Percentiles rank a stretch among this genome's conserved stretches.
phyloP scores from a whole-genome alignment of 2,113 vertebrate genomes.

The Tringa solitaria region DNA sequence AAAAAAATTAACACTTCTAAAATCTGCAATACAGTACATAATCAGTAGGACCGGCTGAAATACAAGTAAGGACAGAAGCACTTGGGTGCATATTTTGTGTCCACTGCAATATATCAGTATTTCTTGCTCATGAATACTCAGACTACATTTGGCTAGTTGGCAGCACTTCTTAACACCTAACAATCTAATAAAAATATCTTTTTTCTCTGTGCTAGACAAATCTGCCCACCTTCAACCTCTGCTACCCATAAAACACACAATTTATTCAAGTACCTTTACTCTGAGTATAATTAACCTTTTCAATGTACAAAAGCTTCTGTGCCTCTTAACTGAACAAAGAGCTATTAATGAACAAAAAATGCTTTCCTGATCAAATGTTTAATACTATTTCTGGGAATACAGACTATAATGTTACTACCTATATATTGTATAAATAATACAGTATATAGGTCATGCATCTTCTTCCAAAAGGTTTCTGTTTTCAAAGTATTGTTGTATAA shows the following conservation, averaged over 20 bases:
- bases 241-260: slow-evolving; percentile 55
- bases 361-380: slow-evolving; percentile 24
- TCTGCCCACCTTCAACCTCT: slow-evolving; percentile 55
- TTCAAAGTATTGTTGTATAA: neutral
- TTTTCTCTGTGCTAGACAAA: slow-evolving; percentile 34
- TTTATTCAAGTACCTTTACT: slow-evolving; percentile 58
- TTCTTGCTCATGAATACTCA: neutral
- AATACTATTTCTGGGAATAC: slow-evolving; percentile 55
- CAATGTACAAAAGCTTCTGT: slow-evolving; percentile 28
- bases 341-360: slow-evolving; percentile 47
- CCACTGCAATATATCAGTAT: neutral
- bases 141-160: slow-evolving; percentile 25
- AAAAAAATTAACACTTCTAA: neutral
- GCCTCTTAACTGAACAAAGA: slow-evolving; percentile 47
- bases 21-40: neutral
- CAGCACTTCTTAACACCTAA: slow-evolving; percentile 36
- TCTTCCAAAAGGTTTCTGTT: neutral
- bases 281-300: slow-evolving; percentile 62
- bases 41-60: neutral
- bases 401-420: neutral
- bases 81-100: neutral
- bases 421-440: neutral
- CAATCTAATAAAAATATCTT: slow-evolving; percentile 14
- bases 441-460: neutral
- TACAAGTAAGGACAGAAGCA: neutral